Conservation (phyloP, 2,888 invertebrate genomes). For the Cosmia trapezina region DNA sequence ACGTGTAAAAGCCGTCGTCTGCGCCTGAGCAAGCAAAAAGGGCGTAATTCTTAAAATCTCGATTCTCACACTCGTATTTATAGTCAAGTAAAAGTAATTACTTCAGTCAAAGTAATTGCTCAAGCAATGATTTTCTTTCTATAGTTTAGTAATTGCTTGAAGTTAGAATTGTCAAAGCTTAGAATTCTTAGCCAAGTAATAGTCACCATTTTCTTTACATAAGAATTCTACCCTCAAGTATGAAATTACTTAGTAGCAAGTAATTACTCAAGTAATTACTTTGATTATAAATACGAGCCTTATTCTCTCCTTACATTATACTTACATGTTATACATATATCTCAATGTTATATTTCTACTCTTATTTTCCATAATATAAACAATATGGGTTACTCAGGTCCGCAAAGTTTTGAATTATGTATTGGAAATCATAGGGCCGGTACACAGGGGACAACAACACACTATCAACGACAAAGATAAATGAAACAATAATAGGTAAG, state of each 20-base stretch:
- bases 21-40: not conserved
- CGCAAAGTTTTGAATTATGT: not conserved
- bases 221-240: too few species aligned
- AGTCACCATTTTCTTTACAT: too few species aligned
- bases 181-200: too few species aligned
- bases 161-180: too few species aligned
- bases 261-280: too few species aligned
- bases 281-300: too few species aligned
- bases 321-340: constrained; percentile 16
- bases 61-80: too few species aligned
- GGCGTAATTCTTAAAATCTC: not conserved
- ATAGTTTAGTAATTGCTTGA: too few species aligned
- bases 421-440: not conserved
- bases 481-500: constrained; percentile 12
- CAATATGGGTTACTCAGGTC: constrained; percentile 8
- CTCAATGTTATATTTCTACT: constrained; percentile 16
- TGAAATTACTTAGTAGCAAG: too few species aligned
- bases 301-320: constrained; percentile 6
- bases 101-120: too few species aligned
- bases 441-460: constrained; percentile 4
- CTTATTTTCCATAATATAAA: constrained; percentile 16
- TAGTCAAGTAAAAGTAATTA: too few species aligned
- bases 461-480: not conserved
- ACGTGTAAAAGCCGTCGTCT: not conserved
- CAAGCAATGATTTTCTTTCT: too few species aligned